Percentiles rank a stretch among this genome's conserved stretches.
These are phyloP conservation scores for Hypselothyrea guttata DNA, from an alignment of 2,888 invertebrate genomes.

Conservation along the genomic window DNA sequence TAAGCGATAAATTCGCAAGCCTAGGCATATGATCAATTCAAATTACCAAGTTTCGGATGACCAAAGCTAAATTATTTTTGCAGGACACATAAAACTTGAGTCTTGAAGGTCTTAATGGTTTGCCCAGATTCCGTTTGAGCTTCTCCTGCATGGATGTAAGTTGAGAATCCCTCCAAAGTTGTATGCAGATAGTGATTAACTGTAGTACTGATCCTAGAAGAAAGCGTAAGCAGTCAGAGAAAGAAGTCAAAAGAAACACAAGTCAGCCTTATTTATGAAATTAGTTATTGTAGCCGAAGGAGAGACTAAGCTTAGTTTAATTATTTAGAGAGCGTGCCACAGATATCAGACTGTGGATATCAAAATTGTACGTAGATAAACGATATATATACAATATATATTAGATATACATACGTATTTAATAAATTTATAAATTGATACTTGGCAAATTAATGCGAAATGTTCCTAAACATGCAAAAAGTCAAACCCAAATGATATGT, in stretches of 20 bases:
- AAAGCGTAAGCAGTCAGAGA: constrained; percentile 33
- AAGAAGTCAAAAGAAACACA: constrained; percentile 14
- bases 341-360: no score
- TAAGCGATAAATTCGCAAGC: no score
- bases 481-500: constrained; percentile 23
- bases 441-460: constrained; percentile 60
- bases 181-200: constrained; percentile 24
- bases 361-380: constrained; percentile 44
- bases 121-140: neutral
- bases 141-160: constrained; percentile 16
- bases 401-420: constrained; percentile 22
- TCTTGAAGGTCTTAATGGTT: no score
- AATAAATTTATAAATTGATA: constrained; percentile 47
- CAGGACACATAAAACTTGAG: neutral
- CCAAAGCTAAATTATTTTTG: constrained; percentile 27
- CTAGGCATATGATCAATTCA: constrained; percentile 40
- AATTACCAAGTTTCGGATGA: constrained; percentile 27
- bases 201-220: constrained; percentile 42
- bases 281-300: constrained; percentile 66
- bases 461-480: constrained; percentile 61
- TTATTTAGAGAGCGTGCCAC: constrained; percentile 73
- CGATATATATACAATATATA: constrained; percentile 19
- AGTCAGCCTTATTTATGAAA: constrained; percentile 72
- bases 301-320: constrained; percentile 61
- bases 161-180: constrained; percentile 66